Base-by-base conservation (phyloP, 2,888 invertebrate species). In the Hypomecis punctinalis region DNA sequence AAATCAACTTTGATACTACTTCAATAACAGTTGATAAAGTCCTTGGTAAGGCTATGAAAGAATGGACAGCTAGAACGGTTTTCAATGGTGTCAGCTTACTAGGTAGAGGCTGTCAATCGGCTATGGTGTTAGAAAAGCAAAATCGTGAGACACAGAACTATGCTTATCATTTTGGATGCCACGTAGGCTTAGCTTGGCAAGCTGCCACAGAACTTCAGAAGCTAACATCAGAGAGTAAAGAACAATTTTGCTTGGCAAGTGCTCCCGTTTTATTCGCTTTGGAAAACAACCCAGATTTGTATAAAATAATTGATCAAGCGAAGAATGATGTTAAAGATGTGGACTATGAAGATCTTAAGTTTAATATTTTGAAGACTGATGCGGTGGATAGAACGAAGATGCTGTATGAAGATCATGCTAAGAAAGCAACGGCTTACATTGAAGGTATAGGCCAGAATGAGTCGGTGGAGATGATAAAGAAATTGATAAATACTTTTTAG, bases 251-350 rank as follows among this genome's bases (percentile, higher is more conserved):
- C 82, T 87, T 98, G 57, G 95, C 97, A 4, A 96, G 96, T 71
- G 97, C 97, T 0, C 98, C 98, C 0, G 96, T 98, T 0, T 93
- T 98, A 63, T 97, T 97, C 68, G 97, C 97, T 73, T 88, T 98
- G 46, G 96, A 97, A 83, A 94, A 96, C 56, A 96, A 97, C 79
- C 96, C 96, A 0, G 94, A 94, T 13, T 83, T 97, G 53, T 96
- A 97, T 72, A 92, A 91, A 45, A 82, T 90, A 0, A 91, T 93
- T 63, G 95, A 95, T 75, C 95, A 95, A 80, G 95, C 96, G 0
- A 91, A 94, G 68, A 94, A 94, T 61, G 95, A 94, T 62, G 94
- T 96, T 0, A 94, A 95, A 53, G 94, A 96, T 76, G 94, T 96
- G 0, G 95, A 96, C 81, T 96, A 95, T 76, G 94, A 94, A 63